A percentile compares a stretch with the other conserved stretches of the same genome.
Conservation (phyloP, 2,113 vertebrate genomes). For the Pluvialis apricaria region DNA sequence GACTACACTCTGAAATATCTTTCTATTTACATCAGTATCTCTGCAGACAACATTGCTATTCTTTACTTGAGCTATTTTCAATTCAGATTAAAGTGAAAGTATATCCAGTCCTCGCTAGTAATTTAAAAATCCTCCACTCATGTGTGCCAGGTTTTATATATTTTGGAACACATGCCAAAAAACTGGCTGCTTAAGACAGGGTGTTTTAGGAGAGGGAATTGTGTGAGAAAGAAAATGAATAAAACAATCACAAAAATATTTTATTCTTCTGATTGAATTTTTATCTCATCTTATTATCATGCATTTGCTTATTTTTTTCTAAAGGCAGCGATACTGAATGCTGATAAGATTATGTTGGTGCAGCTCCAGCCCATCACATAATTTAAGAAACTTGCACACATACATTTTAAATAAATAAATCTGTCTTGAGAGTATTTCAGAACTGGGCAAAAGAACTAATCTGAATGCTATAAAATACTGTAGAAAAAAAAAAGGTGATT, state of each 20-base stretch:
- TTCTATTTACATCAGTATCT: slow-evolving; percentile 36
- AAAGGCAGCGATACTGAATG: neutral
- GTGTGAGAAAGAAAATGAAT: slow-evolving; percentile 25
- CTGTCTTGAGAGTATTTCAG: neutral
- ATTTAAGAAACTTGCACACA: neutral
- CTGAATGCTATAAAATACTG: neutral
- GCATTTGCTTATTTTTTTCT: neutral
- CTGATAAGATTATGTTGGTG: neutral
- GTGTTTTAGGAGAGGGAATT: neutral
- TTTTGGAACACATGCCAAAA: neutral
- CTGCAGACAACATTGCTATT: slow-evolving; percentile 33
- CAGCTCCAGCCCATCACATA: neutral
- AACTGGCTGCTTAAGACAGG: neutral
- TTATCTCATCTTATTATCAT: slow-evolving; percentile 46
- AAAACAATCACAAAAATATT: slow-evolving; percentile 45
- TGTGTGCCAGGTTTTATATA: slow-evolving; percentile 12
- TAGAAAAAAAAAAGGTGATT: neutral
- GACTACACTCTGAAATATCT: neutral
- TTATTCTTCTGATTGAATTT: slow-evolving; percentile 47
- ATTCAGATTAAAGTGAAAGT: slow-evolving; percentile 50
- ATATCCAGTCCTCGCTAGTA: slow-evolving; percentile 28
- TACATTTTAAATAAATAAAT: neutral
- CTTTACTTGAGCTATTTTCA: slow-evolving; percentile 46
- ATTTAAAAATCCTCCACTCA: slow-evolving; percentile 50
- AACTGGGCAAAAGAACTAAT: neutral